These are phyloP conservation scores for Philaenus spumarius DNA, from an alignment of 1,140 invertebrate genomes.

Conservation along the genomic window DNA sequence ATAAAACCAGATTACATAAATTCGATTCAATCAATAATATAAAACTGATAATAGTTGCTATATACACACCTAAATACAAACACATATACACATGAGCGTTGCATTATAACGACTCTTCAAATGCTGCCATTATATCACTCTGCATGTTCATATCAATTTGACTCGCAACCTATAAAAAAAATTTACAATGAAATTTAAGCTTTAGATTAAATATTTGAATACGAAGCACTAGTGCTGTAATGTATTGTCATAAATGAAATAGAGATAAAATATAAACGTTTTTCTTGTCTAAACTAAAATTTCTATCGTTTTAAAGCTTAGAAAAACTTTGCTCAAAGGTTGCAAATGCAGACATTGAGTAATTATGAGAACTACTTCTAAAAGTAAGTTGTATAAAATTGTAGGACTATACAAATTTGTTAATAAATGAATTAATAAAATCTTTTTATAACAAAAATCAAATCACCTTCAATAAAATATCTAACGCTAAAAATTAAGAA, in stretches of 20 bases:
- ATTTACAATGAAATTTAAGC: not conserved
- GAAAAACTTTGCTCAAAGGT: not conserved
- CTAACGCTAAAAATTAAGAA: too few species aligned
- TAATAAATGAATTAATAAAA: not conserved
- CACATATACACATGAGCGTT: conserved; percentile 5
- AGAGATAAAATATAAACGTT: not conserved
- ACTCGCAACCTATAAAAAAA: conserved; percentile 76
- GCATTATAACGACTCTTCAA: conserved; percentile 76
- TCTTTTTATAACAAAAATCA: not conserved
- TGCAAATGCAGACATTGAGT: too few species aligned
- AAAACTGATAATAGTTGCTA: conserved; percentile 9
- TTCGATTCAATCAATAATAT: conserved; percentile 15
- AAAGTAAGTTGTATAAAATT: not conserved
- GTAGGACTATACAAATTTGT: not conserved
- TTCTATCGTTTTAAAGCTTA: not conserved
- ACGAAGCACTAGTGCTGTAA: not conserved
- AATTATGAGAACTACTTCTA: too few species aligned
- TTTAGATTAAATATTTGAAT: not conserved
- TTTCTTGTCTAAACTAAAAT: not conserved
- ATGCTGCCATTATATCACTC: conserved; percentile 95
- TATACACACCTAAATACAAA: conserved; percentile 5
- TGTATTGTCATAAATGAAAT: not conserved
- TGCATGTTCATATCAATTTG: conserved; percentile 98
- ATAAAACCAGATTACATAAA: conserved; percentile 8
- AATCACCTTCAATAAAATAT: not conserved